Base-by-base conservation (phyloP, 2,888 invertebrate species). In the Romanomermis culicivorax region DNA sequence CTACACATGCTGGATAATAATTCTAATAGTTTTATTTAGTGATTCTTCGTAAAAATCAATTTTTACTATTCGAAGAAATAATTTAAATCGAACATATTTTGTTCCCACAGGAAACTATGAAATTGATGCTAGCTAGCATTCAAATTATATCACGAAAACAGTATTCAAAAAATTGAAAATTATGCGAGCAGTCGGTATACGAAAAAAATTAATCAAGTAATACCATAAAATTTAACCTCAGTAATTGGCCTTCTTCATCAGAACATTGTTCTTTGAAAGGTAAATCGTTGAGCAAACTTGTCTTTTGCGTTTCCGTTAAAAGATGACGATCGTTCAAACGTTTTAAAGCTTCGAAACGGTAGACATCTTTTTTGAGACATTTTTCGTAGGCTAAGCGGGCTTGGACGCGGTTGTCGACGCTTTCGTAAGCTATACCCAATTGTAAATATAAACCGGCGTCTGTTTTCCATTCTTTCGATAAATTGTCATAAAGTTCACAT, bases 251-350 rank as follows among this genome's bases (percentile, higher is more conserved):
- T 7, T 24, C 3, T 11, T 43, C 26, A n/a, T 47, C 47, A n/a
- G 48, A 26, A 25, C 54, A 54, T 25, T 54, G 54, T n/a, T 47
- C n/a, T 2, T 24, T n/a, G n/a, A 52, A 29, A 2, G 47, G 24
- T 25, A 53, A 52, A 25, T 23, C 3, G 20, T 27, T 49, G n/a
- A 52, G 23, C 2, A 54, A 20, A 14, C n/a, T 23, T 17, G 11
- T n/a, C 29, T 29, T 42, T 30, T 52, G 49, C 36, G n/a, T 36
- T 36, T 36, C 36, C 42, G 52, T 43, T 25, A 52, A 47, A 11
- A 52, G 14, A 24, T 52, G 43, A 14, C 36, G 43, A 23, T 42
- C 14, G n/a, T 3, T 11, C n/a, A 43, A 24, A 48, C 36, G 43
- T n/a, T 43, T 4, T 3, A 52, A 36, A 7, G 52, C 52, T 43